These are phyloP conservation scores for Drosophila quadrilineata DNA, from an alignment of 1,140 invertebrate genomes.

Conservation along the genomic window DNA sequence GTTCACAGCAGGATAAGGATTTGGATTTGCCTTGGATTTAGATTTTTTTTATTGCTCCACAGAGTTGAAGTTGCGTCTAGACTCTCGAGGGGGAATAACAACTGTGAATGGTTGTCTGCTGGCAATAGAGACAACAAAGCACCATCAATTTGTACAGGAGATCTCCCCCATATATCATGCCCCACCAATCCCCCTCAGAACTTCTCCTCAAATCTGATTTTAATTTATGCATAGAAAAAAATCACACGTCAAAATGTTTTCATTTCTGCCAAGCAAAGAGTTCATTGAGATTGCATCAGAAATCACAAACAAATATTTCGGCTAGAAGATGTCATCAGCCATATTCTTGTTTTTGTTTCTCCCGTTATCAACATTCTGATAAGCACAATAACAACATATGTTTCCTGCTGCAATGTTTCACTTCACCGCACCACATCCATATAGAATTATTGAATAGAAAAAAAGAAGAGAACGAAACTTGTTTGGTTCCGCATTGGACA, in stretches of 20 bases:
- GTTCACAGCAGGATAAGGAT: conserved; percentile 34
- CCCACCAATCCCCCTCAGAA: too few species aligned
- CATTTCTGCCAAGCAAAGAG: too few species aligned
- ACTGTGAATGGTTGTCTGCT: neutral
- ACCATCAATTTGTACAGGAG: conserved; percentile 25
- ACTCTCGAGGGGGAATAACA: conserved; percentile 6
- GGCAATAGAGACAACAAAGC: neutral
- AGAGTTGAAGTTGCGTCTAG: conserved; percentile 41
- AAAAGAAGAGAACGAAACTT: too few species aligned
- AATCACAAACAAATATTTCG: too few species aligned
- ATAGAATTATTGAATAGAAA: neutral
- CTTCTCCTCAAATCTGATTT: too few species aligned
- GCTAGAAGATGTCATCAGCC: neutral
- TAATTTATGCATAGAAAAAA: too few species aligned
- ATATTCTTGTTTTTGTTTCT: conserved; percentile 15
- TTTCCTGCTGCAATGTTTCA: conserved; percentile 3
- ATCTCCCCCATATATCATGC: conserved; percentile 3
- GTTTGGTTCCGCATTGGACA: conserved; percentile 28
- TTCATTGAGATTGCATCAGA: too few species aligned
- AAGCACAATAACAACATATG: too few species aligned
- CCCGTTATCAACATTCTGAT: conserved; percentile 40
- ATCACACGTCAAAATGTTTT: too few species aligned
- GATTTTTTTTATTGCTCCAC: conserved; percentile 36
- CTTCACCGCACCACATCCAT: neutral
- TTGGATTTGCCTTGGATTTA: conserved; percentile 11